Evolutionary conservation across 2,888 invertebrate species (phyloP), one percentile per base, ranked within the genome.

Genomic region (Pomacea canaliculata): DNA sequence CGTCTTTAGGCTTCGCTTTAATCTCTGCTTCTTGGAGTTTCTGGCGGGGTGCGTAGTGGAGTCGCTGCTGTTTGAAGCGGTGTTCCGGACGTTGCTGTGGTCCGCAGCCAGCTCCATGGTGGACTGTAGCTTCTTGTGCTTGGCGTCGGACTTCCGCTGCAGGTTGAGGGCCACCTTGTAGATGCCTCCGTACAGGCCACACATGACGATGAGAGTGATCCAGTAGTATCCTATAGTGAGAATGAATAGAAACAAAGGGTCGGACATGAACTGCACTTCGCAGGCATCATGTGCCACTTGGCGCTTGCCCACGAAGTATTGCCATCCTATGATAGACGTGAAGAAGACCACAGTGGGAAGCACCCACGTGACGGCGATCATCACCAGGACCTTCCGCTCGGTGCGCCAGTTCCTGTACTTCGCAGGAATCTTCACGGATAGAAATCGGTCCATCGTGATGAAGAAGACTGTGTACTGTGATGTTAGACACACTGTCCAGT

Each of bases 391-490:
- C 85, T 96, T 94, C 81, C 94, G 94, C 88, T 97, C 96, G 8
- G 98, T 98, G 74, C 98, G 93, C 99, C 99, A 99, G 86, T 96
- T 95, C 81, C 99, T 93, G 90, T 99, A 99, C 86, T 95, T 95
- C 19, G 99, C 97, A 8, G 99, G 98, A 84, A 98, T 98, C 92
- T 97, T 98, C 10, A 99, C 99, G 56, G 98, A 98, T 91, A 99
- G 99, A 91, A 97, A 99, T 84, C 99, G 94, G 92, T 99, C 99
- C 81, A 99, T 96, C 56, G 99, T 99, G 88, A 99, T 99, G 80
- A 99, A 94, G 77, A 99, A 94, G 23, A 99, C 99, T 0, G 99
- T 99, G 91, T 99, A 99, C 91, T 99, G 99, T 13, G 99, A 99
- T 51, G 98, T 98, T 71, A 99, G 93, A 90, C 99, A 99, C 56